Evolutionary conservation across 2,113 vertebrate genomes (phyloP), one percentile per base, ranked within the genome.

Genomic region (Ctenomys sociabilis): DNA sequence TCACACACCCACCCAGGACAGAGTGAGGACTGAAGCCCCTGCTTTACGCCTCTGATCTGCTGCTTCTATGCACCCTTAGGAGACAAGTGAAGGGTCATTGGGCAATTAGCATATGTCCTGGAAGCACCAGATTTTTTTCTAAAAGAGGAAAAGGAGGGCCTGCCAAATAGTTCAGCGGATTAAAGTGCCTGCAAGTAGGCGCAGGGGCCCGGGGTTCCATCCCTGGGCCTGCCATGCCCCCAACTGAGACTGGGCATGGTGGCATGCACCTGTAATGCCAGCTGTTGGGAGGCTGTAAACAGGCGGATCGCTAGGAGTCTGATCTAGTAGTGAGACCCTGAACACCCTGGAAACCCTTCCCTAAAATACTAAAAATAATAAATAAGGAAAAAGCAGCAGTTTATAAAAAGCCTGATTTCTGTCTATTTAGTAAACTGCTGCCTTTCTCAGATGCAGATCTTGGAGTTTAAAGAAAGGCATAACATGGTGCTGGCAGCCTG

Each of bases 71-170:
- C 1, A 28, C 7, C 70, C 80, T n/a, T 40, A 57, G 70, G 68
- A 84, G 43, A 82, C 40, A 19, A 72, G 43, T 35, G 30, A 83
- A 43, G n/a, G 49, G 19, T 84, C 52, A 57, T 45, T 43, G 37
- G 52, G 14, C 1, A 2, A 40, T 13, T 10, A 70, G 91, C 57
- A 81, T 30, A 45, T 95, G 45, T 61, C 77, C 78, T 16, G 9
- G 37, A 92, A 70, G 26, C 59, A 91, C 45, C 40, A 68, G 37
- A 5, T 85, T 94, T 70, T 70, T 59, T 21, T 82, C 80, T 66
- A 81, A 57, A 83, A 94, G 57, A 89, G 43, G 37, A 94, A 57
- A 89, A 95, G 49, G n/a, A n/a, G n/a, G n/a, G n/a, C n/a, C n/a
- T n/a, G n/a, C n/a, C n/a, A n/a, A n/a, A n/a, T n/a, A n/a, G n/a